Conservation (phyloP, 2,888 invertebrate genomes). For the Rhopalosiphum nymphaeae region DNA sequence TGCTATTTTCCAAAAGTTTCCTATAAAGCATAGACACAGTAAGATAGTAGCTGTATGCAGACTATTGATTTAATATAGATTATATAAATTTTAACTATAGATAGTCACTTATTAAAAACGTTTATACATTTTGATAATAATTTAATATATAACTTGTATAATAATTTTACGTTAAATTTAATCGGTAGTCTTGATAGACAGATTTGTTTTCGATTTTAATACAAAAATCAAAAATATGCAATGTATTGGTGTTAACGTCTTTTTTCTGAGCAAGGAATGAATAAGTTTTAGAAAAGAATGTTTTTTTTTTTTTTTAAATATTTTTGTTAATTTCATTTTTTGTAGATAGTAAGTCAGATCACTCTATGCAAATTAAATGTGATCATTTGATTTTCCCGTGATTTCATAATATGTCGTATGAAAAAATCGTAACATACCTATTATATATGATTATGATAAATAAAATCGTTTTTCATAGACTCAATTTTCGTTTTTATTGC, state of each 20-base stretch:
- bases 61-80: neutral
- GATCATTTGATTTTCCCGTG: neutral
- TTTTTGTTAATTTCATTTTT: neutral
- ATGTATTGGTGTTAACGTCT: neutral
- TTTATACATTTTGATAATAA: neutral
- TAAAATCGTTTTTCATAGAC: neutral
- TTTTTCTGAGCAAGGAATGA: no score
- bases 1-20: neutral
- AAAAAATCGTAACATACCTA: neutral
- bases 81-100: neutral
- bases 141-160: neutral
- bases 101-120: neutral
- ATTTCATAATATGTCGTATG: neutral
- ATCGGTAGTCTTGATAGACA: no score
- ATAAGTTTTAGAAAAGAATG: neutral
- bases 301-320: neutral
- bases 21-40: neutral
- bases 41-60: neutral
- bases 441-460: neutral
- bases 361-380: neutral
- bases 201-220: no score
- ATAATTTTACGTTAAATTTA: neutral
- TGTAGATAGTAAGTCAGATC: neutral
- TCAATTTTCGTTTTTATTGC: neutral
- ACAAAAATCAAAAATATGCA: no score